Evolutionary conservation across 1,140 invertebrate species (phyloP).

Genomic region (Ceratoteleas bidentatus): DNA sequence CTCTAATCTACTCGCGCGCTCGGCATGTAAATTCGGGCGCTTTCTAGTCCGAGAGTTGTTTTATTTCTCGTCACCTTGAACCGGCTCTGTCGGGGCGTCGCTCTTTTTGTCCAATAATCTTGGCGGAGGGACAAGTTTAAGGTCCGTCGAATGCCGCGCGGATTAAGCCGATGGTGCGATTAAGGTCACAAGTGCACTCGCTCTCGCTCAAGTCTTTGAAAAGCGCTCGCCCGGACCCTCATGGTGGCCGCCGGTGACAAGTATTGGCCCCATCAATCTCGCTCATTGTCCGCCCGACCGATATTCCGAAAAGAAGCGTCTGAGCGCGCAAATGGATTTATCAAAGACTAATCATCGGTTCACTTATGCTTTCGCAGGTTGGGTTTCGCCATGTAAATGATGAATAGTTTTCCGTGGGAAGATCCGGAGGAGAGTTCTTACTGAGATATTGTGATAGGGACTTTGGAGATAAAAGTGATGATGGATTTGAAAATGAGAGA

Average conservation of each 20-base stretch:
- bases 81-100: background rate
- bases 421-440: no score
- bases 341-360: background rate
- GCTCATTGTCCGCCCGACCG: conserved; percentile 1
- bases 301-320: background rate
- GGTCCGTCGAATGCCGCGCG: conserved; percentile 3
- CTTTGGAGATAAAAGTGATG: no score
- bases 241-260: conserved; percentile 22
- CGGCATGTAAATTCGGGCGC: background rate
- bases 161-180: conserved; percentile 12
- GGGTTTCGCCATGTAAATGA: no score
- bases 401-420: no score
- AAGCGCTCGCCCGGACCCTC: conserved; percentile 6
- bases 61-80: conserved; percentile 3
- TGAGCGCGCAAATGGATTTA: conserved; percentile 1
- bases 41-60: no score
- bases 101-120: conserved; percentile 10
- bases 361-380: no score
- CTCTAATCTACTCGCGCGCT: background rate
- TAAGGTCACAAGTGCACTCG: conserved; percentile 30
- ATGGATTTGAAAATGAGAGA: no score
- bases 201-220: conserved; percentile 14
- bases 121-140: conserved; percentile 13
- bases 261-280: conserved; percentile 34
- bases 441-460: no score